Evolutionary conservation across 1,140 invertebrate species (phyloP).

Genomic region (Brachionus calyciflorus): DNA sequence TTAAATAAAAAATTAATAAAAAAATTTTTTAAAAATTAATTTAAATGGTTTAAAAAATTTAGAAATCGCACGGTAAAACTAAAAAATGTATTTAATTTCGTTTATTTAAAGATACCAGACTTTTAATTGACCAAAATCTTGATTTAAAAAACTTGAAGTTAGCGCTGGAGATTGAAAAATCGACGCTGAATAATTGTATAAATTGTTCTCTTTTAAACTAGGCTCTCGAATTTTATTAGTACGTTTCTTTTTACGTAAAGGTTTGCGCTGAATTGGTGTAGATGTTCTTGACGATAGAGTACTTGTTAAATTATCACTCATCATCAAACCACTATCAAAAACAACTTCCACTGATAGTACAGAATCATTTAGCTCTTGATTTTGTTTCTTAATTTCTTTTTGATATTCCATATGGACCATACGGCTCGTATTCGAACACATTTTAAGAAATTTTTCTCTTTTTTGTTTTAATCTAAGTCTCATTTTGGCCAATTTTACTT

Average conservation of each 20-base stretch:
- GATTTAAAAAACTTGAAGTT: neutral
- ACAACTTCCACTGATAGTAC: neutral
- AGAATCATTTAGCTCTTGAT: neutral
- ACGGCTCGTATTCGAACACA: neutral
- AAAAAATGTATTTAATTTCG: too few relatives aligned
- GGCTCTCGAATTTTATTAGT: neutral
- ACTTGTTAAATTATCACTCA: neutral
- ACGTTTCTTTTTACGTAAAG: neutral
- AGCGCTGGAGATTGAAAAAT: neutral
- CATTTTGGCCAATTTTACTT: slow-evolving; percentile 31
- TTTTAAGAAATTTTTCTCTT: slow-evolving; percentile 4
- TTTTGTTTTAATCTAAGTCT: slow-evolving; percentile 20
- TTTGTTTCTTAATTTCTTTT: neutral
- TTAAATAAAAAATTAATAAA: too few relatives aligned
- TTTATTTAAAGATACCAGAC: slow-evolving; percentile 19
- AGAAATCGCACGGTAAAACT: too few relatives aligned
- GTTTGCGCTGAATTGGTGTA: neutral
- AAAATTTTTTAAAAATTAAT: too few relatives aligned
- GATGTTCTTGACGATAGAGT: neutral
- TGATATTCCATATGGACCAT: neutral
- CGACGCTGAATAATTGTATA: neutral
- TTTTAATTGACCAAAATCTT: neutral
- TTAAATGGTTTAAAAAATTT: too few relatives aligned
- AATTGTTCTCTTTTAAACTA: neutral
- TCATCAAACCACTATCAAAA: neutral